These are phyloP conservation scores for Thryonomys swinderianus DNA, from an alignment of 2,113 vertebrate species.

Conservation along the genomic window DNA sequence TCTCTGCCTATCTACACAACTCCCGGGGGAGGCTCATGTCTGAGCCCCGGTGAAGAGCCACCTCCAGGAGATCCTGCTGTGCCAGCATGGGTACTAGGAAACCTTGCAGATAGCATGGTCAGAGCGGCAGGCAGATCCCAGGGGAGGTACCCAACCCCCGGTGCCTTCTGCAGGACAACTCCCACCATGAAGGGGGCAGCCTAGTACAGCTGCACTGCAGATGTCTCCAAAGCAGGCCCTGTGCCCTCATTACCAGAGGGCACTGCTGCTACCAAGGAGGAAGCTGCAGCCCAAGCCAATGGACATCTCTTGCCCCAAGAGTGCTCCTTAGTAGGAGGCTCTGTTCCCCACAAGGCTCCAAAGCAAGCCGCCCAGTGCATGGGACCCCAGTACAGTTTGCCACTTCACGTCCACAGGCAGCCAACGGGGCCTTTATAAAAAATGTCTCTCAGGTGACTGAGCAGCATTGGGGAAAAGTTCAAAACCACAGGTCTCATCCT, in stretches of 20 bases:
- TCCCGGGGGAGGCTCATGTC: not conserved
- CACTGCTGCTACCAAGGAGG: accelerated
- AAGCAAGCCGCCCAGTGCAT: not conserved
- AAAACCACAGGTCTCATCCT: not conserved
- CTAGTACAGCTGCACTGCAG: too few relatives aligned
- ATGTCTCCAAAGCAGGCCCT: not conserved
- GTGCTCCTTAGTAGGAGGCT: not conserved
- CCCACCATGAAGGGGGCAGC: not conserved
- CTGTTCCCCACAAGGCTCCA: too few relatives aligned
- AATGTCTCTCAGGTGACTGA: accelerated
- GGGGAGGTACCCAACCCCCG: not conserved
- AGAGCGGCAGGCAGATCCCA: not conserved
- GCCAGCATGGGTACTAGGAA: too few relatives aligned
- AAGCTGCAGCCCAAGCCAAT: too few relatives aligned
- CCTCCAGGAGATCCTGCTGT: not conserved
- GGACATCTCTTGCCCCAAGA: not conserved
- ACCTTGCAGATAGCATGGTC: not conserved
- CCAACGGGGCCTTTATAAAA: accelerated
- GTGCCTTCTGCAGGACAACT: not conserved
- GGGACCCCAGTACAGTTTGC: not conserved
- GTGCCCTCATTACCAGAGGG: too few relatives aligned
- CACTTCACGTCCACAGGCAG: not conserved
- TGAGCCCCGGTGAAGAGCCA: too few relatives aligned
- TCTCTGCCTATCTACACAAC: accelerated
- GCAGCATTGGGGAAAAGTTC: too few relatives aligned